Conservation (phyloP, 2,888 invertebrate genomes). For the Dermolepida albohirtum region DNA sequence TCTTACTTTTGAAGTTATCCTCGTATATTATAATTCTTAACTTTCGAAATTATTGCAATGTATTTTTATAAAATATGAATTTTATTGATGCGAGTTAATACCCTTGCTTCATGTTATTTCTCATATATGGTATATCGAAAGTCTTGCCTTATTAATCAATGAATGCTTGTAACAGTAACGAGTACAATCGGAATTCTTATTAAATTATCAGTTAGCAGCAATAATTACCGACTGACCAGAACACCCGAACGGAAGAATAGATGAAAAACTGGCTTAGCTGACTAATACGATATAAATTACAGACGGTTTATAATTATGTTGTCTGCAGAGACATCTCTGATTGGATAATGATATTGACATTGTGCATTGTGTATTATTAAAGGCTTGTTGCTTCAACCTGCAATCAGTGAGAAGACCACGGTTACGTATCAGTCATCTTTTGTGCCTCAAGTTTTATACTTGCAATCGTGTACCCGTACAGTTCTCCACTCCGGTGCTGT, state of each 20-base stretch:
- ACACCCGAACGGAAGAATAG: slow-evolving; percentile 55
- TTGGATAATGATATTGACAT: slow-evolving; percentile 67
- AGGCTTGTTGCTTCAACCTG: slow-evolving; percentile 56
- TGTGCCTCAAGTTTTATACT: slow-evolving; percentile 52
- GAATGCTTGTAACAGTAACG: slow-evolving; percentile 31
- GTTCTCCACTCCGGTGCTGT: not conserved
- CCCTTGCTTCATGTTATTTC: too few species aligned
- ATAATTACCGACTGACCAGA: slow-evolving; percentile 57
- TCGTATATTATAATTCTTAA: too few species aligned
- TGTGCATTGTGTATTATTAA: slow-evolving; percentile 63
- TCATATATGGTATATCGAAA: too few species aligned
- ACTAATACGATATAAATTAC: slow-evolving; percentile 66
- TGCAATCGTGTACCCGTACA: slow-evolving; percentile 4
- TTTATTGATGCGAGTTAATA: too few species aligned
- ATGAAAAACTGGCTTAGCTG: slow-evolving; percentile 53
- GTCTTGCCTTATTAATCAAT: too few species aligned
- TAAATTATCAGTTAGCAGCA: slow-evolving; percentile 59
- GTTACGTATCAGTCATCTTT: slow-evolving; percentile 54
- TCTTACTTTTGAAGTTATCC: too few species aligned
- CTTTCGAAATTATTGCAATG: too few species aligned
- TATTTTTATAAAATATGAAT: too few species aligned
- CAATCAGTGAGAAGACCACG: slow-evolving; percentile 57
- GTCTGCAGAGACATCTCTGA: slow-evolving; percentile 65
- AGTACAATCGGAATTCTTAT: slow-evolving; percentile 55
- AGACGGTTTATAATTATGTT: slow-evolving; percentile 62